Percentiles rank a stretch among this genome's conserved stretches.
These are phyloP conservation scores for Drosophila algonquin DNA, from an alignment of 2,888 invertebrate genomes.

Conservation along the genomic window DNA sequence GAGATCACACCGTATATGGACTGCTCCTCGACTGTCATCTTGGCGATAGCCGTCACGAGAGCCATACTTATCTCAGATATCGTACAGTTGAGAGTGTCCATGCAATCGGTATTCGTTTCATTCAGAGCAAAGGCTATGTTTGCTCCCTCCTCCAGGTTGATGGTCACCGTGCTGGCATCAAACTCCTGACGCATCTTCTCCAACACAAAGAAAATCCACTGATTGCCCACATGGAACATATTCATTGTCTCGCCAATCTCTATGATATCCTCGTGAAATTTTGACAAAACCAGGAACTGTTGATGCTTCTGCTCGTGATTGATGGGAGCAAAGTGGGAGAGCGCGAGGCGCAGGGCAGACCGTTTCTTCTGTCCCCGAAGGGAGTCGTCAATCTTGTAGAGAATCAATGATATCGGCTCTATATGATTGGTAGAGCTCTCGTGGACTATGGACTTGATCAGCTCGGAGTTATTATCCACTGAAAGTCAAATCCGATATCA, in stretches of 20 bases:
- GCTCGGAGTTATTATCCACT: slow-evolving; percentile 76
- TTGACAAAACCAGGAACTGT: slow-evolving; percentile 80
- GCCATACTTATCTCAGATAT: slow-evolving; percentile 88
- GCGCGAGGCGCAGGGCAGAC: slow-evolving; percentile 61
- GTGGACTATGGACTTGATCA: slow-evolving; percentile 79
- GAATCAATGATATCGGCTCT: slow-evolving; percentile 78
- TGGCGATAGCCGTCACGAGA: slow-evolving; percentile 88
- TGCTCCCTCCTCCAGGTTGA: slow-evolving; percentile 89
- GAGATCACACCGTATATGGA: slow-evolving; percentile 90
- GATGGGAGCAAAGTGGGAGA: slow-evolving; percentile 67
- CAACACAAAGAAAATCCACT: slow-evolving; percentile 92
- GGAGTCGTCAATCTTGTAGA: slow-evolving; percentile 80
- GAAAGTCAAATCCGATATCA: neutral
- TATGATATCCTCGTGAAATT: slow-evolving; percentile 86
- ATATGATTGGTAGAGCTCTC: slow-evolving; percentile 80
- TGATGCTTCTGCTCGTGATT: slow-evolving; percentile 64
- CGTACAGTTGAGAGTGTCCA: slow-evolving; percentile 88
- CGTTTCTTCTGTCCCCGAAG: slow-evolving; percentile 77
- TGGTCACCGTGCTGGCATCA: slow-evolving; percentile 85
- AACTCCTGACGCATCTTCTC: slow-evolving; percentile 85
- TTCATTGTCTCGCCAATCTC: slow-evolving; percentile 88
- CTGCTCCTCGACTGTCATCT: slow-evolving; percentile 88
- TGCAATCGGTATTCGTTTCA: slow-evolving; percentile 86
- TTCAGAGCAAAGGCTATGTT: slow-evolving; percentile 92
- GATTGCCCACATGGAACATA: slow-evolving; percentile 89